A percentile compares a stretch with the other conserved stretches of the same genome.
Conservation (phyloP, 2,888 invertebrate species). For the Pocota personata region DNA sequence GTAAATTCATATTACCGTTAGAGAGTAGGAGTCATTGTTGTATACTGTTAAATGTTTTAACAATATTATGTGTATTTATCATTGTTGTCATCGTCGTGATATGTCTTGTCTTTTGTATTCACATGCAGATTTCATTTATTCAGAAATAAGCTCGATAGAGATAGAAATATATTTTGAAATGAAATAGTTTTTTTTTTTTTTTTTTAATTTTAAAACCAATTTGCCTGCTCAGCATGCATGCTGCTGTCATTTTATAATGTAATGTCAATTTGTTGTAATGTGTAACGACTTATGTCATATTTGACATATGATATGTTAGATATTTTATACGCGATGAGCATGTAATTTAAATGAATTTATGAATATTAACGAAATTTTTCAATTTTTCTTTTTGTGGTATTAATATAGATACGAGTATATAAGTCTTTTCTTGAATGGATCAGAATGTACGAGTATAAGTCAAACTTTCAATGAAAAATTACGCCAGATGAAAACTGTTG, state of each 20-base stretch:
- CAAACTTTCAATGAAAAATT: no score
- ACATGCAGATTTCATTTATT: slow-evolving; percentile 46
- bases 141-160: slow-evolving; percentile 24
- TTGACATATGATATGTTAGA: slow-evolving; percentile 4
- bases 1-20: slow-evolving; percentile 20
- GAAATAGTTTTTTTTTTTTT: not conserved
- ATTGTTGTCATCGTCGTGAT: slow-evolving; percentile 55
- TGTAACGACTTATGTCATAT: slow-evolving; percentile 26
- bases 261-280: slow-evolving; percentile 26
- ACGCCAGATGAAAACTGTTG: no score
- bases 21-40: slow-evolving; percentile 24
- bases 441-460: no score
- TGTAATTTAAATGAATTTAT: not conserved
- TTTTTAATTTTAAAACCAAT: slow-evolving; percentile 17
- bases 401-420: no score
- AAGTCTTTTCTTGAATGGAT: no score
- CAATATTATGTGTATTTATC: slow-evolving; percentile 42
- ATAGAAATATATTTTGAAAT: not conserved
- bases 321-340: slow-evolving; percentile 6
- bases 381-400: not conserved
- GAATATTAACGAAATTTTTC: slow-evolving; percentile 25
- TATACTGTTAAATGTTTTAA: slow-evolving; percentile 20
- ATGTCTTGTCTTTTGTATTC: slow-evolving; percentile 49
- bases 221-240: slow-evolving; percentile 61
- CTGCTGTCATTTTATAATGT: slow-evolving; percentile 31